These are phyloP conservation scores for Ispidina lecontei DNA, from an alignment of 2,797 vertebrate genomes.

Conservation along the genomic window DNA sequence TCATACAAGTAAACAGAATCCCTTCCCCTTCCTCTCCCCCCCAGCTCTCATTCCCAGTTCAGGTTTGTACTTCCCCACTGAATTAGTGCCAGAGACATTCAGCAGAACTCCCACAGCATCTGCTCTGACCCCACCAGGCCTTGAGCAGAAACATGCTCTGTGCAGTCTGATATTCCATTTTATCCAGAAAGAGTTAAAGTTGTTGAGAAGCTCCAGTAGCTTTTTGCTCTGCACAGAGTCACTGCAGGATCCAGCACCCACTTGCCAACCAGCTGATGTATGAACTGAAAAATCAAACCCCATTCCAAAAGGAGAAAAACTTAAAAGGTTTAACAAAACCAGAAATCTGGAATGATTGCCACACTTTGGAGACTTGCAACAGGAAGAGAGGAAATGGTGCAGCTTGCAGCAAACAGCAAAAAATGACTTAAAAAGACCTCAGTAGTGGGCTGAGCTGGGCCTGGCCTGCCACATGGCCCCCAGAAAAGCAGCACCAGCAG, in stretches of 20 bases:
- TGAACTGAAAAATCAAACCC: background rate
- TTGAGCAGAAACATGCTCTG: background rate
- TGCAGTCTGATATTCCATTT: background rate
- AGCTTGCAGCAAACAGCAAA: background rate
- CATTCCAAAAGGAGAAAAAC: background rate
- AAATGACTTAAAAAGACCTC: background rate
- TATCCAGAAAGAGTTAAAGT: background rate
- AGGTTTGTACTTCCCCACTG: background rate
- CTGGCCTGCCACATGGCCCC: background rate
- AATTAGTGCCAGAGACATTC: background rate
- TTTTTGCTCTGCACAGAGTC: background rate
- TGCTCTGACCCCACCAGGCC: background rate
- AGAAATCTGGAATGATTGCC: background rate
- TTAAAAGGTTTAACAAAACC: background rate
- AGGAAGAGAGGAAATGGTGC: background rate
- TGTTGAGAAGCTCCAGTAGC: background rate
- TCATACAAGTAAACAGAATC: background rate
- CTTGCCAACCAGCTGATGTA: background rate
- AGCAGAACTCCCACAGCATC: background rate
- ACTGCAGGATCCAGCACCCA: background rate
- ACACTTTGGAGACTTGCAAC: background rate
- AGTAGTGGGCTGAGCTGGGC: background rate
- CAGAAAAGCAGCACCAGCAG: background rate
- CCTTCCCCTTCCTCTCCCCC: no score
- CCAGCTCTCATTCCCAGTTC: background rate